Evolutionary conservation across 2,888 invertebrate genomes (phyloP), one percentile per base, ranked within the genome.

Genomic region (Choristoneura rosaceana): DNA sequence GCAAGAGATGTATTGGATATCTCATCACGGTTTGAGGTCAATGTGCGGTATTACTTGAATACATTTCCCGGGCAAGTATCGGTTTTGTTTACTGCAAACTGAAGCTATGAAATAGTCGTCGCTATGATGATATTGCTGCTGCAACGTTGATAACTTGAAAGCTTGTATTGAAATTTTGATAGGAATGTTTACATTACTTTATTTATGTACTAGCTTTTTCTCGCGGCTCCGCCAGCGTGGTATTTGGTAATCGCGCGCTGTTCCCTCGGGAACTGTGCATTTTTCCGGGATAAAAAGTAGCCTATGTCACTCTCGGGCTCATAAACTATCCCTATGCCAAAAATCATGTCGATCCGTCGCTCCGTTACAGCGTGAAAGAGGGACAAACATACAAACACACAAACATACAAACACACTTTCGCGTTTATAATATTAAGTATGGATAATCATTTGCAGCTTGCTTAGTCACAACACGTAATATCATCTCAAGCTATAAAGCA

Each of bases 1-100:
- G 81, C 70, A 74, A 47, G 76, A 77, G 76, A 85, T 84, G 79
- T 86, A 85, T 84, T 80, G 82, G 79, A 78, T 80, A 82, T 81
- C 81, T 78, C 80, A 83, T 83, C 80, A 77, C 79, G 73, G 80
- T 80, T 66, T 64, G 60, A 79, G 82, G 79, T 82, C 80, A 81
- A 82, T 80, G 79, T 61, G 64, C 74, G 75, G 78, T 79, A 82
- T 84, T 84, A 83, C 78, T 81, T 80, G 80, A 81, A 84, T 86
- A 82, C 78, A 80, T 81, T 73, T 63, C 47, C 77, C 77, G 69
- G 62, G 76, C 70, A 79, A 77, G 76, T 80, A 79, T 75, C 77
- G 73, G 76, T 50, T 74, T 69, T 77, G 73, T 71, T 71, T 74
- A 74, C 75, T 73, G 73, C 66, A 17, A 41, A 38, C 47, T 52